These are phyloP conservation scores for Archaeoteleia sp. DNA, from an alignment of 2,888 invertebrate genomes.

Conservation along the genomic window DNA sequence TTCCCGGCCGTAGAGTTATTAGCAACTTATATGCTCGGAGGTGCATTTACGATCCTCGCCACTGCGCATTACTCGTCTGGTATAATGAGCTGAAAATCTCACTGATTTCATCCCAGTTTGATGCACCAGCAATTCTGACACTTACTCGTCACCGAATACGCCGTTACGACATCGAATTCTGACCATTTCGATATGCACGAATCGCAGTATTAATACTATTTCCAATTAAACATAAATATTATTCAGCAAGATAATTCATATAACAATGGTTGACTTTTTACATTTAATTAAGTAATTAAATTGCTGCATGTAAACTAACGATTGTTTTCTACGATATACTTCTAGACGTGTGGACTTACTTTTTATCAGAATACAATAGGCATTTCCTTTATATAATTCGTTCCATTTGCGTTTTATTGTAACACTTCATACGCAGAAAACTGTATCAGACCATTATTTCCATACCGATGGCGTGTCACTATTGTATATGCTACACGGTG, in stretches of 20 bases:
- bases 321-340: too few relatives aligned
- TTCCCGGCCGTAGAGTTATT: slow-evolving; percentile 65
- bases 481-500: slow-evolving; percentile 13
- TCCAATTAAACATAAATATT: too few relatives aligned
- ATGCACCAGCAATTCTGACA: slow-evolving; percentile 15
- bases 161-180: slow-evolving; percentile 9
- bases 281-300: too few relatives aligned
- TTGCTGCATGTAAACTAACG: too few relatives aligned
- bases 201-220: neutral
- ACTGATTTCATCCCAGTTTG: slow-evolving; percentile 23
- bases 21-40: slow-evolving; percentile 54
- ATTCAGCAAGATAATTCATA: too few relatives aligned
- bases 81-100: slow-evolving; percentile 46
- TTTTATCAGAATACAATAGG: neutral
- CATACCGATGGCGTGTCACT: slow-evolving; percentile 21
- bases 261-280: too few relatives aligned
- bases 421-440: slow-evolving; percentile 21
- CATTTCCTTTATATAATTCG: slow-evolving; percentile 11
- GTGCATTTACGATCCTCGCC: slow-evolving; percentile 33
- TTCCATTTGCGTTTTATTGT: slow-evolving; percentile 19
- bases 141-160: slow-evolving; percentile 8
- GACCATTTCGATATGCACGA: too few relatives aligned
- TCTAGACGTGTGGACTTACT: too few relatives aligned
- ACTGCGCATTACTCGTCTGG: slow-evolving; percentile 20
- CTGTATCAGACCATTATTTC: slow-evolving; percentile 30